Percentiles rank a stretch among this genome's conserved stretches.
phyloP scores from a whole-genome alignment of 1,140 invertebrate species.

The Alviniconcha marisindica region DNA sequence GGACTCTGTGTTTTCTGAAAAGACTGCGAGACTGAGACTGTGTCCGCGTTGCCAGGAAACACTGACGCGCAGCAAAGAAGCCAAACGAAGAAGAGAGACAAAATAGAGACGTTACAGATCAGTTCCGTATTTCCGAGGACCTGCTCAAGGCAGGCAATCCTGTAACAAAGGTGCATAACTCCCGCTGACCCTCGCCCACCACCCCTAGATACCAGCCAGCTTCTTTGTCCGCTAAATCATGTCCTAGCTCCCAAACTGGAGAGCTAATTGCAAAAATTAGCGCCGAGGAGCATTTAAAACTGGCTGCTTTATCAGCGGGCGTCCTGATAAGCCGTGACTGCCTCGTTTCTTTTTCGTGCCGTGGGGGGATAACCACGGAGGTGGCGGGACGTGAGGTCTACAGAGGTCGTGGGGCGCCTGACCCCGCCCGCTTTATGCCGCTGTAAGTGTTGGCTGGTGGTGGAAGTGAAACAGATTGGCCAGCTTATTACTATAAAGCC shows the following conservation, averaged over 20 bases:
- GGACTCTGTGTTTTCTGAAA: too few species aligned
- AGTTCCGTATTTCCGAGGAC: background rate
- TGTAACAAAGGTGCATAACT: background rate
- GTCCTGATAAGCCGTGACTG: background rate
- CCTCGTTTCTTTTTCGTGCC: background rate
- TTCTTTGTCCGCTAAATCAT: constrained; percentile 28
- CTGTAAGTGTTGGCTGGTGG: background rate
- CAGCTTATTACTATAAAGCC: too few species aligned
- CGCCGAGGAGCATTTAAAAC: constrained; percentile 28
- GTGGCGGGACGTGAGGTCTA: too few species aligned
- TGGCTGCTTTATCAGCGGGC: background rate
- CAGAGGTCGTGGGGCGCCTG: background rate
- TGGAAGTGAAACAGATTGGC: background rate
- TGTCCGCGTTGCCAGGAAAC: too few species aligned
- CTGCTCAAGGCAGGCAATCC: constrained; percentile 3
- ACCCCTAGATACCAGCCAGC: background rate
- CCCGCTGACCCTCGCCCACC: constrained; percentile 12
- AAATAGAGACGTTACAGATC: constrained; percentile 16
- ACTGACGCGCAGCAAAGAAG: too few species aligned
- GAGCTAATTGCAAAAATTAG: constrained; percentile 34
- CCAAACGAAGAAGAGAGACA: too few species aligned
- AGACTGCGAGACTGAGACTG: too few species aligned
- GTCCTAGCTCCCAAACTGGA: background rate
- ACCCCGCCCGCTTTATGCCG: constrained; percentile 22
- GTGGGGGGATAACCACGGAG: background rate